phyloP scores from a whole-genome alignment of 2,113 vertebrate genomes.

The Athene noctua region DNA sequence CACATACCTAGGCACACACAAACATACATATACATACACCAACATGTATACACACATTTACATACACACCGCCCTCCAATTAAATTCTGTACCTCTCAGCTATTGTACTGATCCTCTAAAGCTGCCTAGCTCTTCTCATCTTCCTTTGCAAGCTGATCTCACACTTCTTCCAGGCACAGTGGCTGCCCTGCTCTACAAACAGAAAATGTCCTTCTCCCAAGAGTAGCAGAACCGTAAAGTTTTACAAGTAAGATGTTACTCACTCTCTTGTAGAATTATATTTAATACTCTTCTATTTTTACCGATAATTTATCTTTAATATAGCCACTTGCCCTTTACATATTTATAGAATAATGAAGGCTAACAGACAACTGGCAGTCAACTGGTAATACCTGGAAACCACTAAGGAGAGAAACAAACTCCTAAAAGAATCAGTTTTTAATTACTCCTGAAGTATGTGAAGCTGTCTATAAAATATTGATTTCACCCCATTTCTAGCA shows the following conservation, averaged over 20 bases:
- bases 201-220: neutral
- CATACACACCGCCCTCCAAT: neutral
- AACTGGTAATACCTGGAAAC: neutral
- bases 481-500: neutral
- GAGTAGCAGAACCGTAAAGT: neutral
- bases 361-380: neutral
- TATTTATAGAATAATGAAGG: neutral
- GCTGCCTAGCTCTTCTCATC: neutral
- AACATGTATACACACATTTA: neutral
- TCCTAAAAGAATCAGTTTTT: neutral
- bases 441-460: neutral
- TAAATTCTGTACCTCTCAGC: neutral
- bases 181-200: neutral
- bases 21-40: neutral
- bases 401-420: neutral
- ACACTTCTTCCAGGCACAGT: neutral
- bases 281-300: neutral
- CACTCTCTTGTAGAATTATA: neutral
- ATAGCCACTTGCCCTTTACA: neutral
- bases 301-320: neutral
- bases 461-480: neutral
- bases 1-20: neutral
- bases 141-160: neutral
- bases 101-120: neutral
- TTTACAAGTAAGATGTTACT: neutral